Evolutionary conservation across 2,797 vertebrate genomes (phyloP).

Genomic region (Botia kubotai): DNA sequence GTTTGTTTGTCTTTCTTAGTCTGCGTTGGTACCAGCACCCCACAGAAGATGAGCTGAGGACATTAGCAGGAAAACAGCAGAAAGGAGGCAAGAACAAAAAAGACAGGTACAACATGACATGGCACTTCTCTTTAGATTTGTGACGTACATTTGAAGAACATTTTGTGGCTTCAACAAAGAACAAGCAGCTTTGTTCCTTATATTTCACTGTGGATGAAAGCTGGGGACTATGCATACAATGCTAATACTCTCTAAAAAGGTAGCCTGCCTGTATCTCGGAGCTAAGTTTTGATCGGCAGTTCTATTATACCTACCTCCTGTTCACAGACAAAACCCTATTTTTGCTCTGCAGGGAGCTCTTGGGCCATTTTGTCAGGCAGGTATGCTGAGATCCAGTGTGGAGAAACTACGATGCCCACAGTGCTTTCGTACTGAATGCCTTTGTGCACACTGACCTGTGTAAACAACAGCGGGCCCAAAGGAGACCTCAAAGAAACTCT

Average conservation of each 20-base stretch:
- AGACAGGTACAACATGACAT: constrained; percentile 83
- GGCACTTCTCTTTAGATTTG: constrained; percentile 21
- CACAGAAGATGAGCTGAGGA: constrained; percentile 94
- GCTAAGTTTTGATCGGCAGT: constrained; percentile 44
- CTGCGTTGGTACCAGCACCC: constrained; percentile 97
- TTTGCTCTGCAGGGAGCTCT: constrained; percentile 52
- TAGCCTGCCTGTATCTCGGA: constrained; percentile 25
- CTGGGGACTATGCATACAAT: constrained; percentile 28
- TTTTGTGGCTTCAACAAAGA: neutral
- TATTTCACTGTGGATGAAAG: neutral
- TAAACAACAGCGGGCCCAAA: constrained; percentile 70
- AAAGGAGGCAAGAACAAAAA: constrained; percentile 95
- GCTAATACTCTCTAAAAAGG: constrained; percentile 48
- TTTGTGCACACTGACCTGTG: constrained; percentile 67
- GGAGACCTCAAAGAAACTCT: constrained; percentile 62
- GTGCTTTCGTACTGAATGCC: constrained; percentile 72
- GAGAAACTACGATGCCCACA: constrained; percentile 62
- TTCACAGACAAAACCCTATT: constrained; percentile 49
- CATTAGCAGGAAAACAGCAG: constrained; percentile 93
- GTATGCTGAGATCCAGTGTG: constrained; percentile 49
- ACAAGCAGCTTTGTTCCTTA: constrained; percentile 30
- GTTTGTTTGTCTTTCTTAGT: constrained; percentile 70
- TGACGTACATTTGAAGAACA: constrained; percentile 11
- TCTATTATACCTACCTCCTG: constrained; percentile 52
- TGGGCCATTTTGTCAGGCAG: constrained; percentile 48